phyloP scores from a whole-genome alignment of 2,113 vertebrate genomes.

The Casuarius casuarius region DNA sequence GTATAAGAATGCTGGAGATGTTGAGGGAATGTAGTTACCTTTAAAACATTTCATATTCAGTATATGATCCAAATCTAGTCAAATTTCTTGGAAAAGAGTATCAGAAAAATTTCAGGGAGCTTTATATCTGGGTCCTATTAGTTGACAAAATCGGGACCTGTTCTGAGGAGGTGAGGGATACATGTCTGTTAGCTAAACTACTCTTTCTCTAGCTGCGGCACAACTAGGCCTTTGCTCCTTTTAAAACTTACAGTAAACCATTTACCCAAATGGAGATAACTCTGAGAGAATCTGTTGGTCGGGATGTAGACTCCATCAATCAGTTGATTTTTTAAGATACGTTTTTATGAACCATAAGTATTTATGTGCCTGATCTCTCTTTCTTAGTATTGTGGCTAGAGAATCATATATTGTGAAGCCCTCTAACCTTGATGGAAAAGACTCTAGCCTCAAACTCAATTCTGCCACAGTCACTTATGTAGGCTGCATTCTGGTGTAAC shows the following conservation, averaged over 20 bases:
- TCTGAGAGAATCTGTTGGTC: slow-evolving; percentile 10
- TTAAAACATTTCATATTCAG: neutral
- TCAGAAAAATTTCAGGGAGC: neutral
- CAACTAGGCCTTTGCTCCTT: slow-evolving; percentile 68
- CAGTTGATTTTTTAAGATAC: slow-evolving; percentile 69
- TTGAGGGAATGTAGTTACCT: neutral
- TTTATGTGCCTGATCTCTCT: neutral
- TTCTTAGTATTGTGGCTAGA: neutral
- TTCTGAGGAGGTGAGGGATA: neutral
- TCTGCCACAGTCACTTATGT: neutral
- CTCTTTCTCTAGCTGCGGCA: neutral
- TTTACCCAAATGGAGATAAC: slow-evolving; percentile 43
- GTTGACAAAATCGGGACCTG: neutral
- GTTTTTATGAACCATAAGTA: neutral
- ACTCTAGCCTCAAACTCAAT: neutral
- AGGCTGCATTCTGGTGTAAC: neutral
- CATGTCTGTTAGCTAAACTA: neutral
- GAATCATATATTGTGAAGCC: neutral
- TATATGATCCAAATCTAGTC: neutral
- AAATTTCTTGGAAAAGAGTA: neutral
- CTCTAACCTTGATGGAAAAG: neutral
- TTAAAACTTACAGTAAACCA: slow-evolving; percentile 36
- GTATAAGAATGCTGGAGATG: neutral
- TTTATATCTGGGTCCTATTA: neutral
- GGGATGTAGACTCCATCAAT: neutral